Base-by-base conservation (phyloP, 2,113 vertebrate species). In the Chloroceryle aenea region DNA sequence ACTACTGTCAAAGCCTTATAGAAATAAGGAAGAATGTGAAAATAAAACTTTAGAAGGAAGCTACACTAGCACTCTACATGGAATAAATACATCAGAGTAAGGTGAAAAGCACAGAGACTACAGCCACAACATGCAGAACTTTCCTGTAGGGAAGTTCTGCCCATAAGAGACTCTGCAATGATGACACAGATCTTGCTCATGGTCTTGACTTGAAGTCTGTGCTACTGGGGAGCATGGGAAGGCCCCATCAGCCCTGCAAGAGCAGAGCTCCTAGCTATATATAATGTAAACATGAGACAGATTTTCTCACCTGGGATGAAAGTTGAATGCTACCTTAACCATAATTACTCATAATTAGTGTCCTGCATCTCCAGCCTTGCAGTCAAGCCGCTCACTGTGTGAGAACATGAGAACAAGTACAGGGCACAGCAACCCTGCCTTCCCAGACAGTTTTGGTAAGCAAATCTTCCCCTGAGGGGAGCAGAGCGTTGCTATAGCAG, bases 311-410 rank as follows among this genome's bases (percentile, higher is more conserved):
- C 58, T 52, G 25, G 34, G 29, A 81, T 45, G n/a, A 14, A 62
- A 59, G 18, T 2, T 32, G n/a, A 86, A 58, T 29, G 25, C 29
- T 58, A 15, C 53, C 36, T 73, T 26, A 56, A 47, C 21, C 53
- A n/a, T 43, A 43, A 50, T 29, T 48, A 55, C 61, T 30, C 18
- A 32, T 56, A 56, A 56, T 32, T 67, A 14, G 10, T 12, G 15
- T 61, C 47, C 83, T 63, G 42, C 32, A 30, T 32, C 52, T 89
- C 29, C 81, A 80, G 67, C 40, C 69, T 55, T 32, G 25, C 85
- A 45, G 45, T 20, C 1, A 0, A 66, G 64, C 52, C 20, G 26
- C 30, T 72, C 13, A 1, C 38, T n/a, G n/a, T 50, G 32, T 1
- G 16, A 53, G 42, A 74, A 30, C 27, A 45, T 30, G 62, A 38